These are phyloP conservation scores for Gymnocypris eckloni DNA, from an alignment of 2,797 vertebrate genomes.

Conservation along the genomic window DNA sequence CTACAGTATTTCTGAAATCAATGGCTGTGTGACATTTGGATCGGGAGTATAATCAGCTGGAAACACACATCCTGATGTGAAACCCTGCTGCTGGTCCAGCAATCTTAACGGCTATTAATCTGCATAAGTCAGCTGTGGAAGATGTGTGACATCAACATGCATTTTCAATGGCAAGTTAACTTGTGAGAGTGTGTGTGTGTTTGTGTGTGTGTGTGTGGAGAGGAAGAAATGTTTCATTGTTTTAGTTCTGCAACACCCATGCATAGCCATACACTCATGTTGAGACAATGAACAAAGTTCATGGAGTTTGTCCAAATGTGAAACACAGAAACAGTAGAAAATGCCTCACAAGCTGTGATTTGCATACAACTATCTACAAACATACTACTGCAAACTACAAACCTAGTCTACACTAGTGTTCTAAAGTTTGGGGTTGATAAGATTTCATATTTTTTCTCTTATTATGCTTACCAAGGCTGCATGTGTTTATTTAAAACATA, in stretches of 20 bases:
- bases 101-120: conserved; percentile 54
- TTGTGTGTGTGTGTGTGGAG: not conserved
- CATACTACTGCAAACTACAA: not conserved
- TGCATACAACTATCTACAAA: not conserved
- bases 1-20: conserved; percentile 33
- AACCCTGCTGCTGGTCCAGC: conserved; percentile 34
- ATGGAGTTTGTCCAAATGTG: conserved; percentile 4
- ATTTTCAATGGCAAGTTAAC: conserved; percentile 6
- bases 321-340: conserved; percentile 11
- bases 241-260: conserved; percentile 31
- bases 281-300: conserved; percentile 7
- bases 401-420: not conserved
- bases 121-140: conserved; percentile 61
- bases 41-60: conserved; percentile 38
- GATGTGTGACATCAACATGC: conserved; percentile 48
- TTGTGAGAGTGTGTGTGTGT: not conserved
- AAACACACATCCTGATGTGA: conserved; percentile 70
- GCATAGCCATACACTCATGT: conserved; percentile 1
- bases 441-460: not conserved
- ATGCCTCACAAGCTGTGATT: not conserved
- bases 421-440: not conserved
- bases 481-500: not conserved
- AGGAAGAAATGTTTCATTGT: conserved; percentile 16
- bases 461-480: not conserved
- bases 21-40: conserved; percentile 52